Conservation (phyloP, 2,797 vertebrate genomes). For the Parambassis ranga region DNA sequence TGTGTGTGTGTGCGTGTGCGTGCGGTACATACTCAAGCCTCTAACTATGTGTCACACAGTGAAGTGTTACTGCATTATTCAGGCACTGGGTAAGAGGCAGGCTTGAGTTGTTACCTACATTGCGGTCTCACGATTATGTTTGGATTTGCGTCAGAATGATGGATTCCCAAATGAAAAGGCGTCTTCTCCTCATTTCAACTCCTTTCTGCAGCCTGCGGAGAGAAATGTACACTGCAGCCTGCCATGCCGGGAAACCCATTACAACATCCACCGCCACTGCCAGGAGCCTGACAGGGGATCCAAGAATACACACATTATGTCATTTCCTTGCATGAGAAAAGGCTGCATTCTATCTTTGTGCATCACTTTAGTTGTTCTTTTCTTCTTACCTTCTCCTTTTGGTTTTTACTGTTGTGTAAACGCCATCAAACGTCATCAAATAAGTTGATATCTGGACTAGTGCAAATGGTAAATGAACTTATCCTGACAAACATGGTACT, state of each 20-base stretch:
- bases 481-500: too few species aligned
- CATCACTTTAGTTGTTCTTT: background rate
- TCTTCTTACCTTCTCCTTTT: background rate
- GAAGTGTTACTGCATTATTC: conserved; percentile 37
- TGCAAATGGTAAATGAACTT: too few species aligned
- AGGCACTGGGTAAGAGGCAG: background rate
- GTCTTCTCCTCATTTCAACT: conserved; percentile 15
- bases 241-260: conserved; percentile 1
- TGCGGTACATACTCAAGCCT: background rate
- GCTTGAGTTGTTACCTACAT: conserved; percentile 10
- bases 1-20: background rate
- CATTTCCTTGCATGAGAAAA: background rate
- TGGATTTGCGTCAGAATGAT: conserved; percentile 43
- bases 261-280: background rate
- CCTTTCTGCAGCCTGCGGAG: background rate
- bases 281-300: background rate
- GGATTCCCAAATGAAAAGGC: conserved; percentile 18
- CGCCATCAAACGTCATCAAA: too few species aligned
- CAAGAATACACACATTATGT: background rate
- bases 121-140: conserved; percentile 20
- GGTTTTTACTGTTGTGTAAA: background rate
- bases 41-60: background rate
- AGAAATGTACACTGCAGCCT: background rate
- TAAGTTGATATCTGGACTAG: too few species aligned
- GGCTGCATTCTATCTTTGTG: background rate